Conservation (phyloP, 2,888 invertebrate genomes). For the Lycaena phlaeas region DNA sequence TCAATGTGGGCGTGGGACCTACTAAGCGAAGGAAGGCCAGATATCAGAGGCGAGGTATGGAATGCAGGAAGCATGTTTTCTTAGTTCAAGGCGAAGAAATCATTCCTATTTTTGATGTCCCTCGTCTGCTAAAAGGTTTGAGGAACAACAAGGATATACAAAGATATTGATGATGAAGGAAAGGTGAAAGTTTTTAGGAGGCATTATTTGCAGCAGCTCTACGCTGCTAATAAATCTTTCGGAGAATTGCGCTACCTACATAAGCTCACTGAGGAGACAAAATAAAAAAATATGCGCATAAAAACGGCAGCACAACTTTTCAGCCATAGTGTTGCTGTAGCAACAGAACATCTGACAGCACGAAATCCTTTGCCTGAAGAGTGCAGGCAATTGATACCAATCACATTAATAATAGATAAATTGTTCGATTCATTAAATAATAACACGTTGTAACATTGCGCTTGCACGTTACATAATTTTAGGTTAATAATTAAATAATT, state of each 20-base stretch:
- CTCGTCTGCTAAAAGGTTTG: no score
- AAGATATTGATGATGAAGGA: not conserved
- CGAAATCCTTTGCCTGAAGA: slow-evolving; percentile 9
- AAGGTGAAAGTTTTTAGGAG: slow-evolving; percentile 21
- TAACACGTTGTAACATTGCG: no score
- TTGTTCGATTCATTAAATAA: slow-evolving; percentile 17
- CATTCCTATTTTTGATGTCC: no score
- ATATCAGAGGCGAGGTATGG: not conserved
- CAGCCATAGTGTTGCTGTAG: slow-evolving; percentile 12
- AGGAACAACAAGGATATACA: slow-evolving; percentile 11
- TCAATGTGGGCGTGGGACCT: not conserved
- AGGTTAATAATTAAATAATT: no score
- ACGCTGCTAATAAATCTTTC: slow-evolving; percentile 20
- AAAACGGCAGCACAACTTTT: slow-evolving; percentile 4
- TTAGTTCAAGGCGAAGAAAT: no score
- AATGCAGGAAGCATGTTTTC: no score
- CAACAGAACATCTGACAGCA: slow-evolving; percentile 9
- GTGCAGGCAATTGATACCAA: slow-evolving; percentile 11
- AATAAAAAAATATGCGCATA: no score
- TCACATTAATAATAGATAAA: slow-evolving; percentile 16
- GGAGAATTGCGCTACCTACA: slow-evolving; percentile 19
- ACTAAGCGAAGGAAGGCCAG: not conserved
- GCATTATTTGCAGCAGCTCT: slow-evolving; percentile 21
- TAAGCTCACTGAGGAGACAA: slow-evolving; percentile 26
- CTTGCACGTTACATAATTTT: no score